phyloP scores from a whole-genome alignment of 1,140 invertebrate species.

The Caenorhabditis tropicalis region DNA sequence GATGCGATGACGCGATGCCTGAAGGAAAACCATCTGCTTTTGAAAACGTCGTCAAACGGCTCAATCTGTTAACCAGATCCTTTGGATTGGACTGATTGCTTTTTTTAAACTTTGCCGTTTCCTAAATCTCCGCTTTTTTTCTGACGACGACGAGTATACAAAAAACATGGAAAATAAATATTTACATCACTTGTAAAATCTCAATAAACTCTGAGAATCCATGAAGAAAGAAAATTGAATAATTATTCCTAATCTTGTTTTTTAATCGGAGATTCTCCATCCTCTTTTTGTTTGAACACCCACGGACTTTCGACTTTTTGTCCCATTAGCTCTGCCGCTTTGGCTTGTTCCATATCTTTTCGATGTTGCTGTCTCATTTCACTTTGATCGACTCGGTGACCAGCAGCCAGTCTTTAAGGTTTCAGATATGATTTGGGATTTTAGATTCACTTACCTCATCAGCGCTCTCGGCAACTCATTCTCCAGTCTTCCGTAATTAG shows the following conservation, averaged over 20 bases:
- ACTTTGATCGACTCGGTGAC: conserved; percentile 55
- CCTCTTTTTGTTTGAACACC: conserved; percentile 42
- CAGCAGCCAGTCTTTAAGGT: conserved; percentile 56
- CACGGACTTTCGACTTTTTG: conserved; percentile 39
- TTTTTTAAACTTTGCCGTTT: too few species aligned
- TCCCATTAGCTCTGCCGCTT: conserved; percentile 39
- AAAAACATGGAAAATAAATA: conserved; percentile 8
- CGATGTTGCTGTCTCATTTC: conserved; percentile 44
- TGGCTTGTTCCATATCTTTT: conserved; percentile 43
- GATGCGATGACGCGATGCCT: conserved; percentile 40
- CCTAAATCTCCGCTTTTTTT: too few species aligned
- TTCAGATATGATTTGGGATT: neutral
- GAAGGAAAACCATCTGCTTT: conserved; percentile 44
- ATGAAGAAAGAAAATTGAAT: neutral
- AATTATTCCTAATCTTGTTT: neutral
- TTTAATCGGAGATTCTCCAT: neutral
- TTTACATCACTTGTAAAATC: neutral
- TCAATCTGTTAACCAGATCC: conserved; percentile 32
- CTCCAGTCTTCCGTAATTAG: conserved; percentile 65
- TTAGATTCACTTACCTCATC: conserved; percentile 49
- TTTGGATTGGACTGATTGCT: conserved; percentile 30
- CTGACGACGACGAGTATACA: neutral
- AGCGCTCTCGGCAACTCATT: conserved; percentile 64
- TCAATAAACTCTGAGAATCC: neutral
- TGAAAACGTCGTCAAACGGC: conserved; percentile 40